Percentiles rank a stretch among this genome's conserved stretches.
These are phyloP conservation scores for Stenopsyche tienmushanensis DNA, from an alignment of 1,140 invertebrate genomes.

Conservation along the genomic window DNA sequence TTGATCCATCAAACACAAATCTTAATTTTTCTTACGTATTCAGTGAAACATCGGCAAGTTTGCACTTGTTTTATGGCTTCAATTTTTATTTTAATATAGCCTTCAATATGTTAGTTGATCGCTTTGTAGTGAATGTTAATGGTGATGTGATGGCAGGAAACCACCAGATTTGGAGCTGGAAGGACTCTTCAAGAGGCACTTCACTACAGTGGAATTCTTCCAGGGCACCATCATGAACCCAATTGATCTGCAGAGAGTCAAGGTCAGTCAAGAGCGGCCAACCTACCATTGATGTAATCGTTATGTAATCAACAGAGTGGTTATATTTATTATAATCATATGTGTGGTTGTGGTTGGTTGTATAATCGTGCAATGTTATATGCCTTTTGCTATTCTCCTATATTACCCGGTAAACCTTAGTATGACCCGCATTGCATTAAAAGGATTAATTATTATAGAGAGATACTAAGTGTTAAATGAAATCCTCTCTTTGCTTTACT, in stretches of 20 bases:
- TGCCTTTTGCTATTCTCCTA: constrained; percentile 31
- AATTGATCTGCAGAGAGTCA: constrained; percentile 97
- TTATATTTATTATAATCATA: constrained; percentile 38
- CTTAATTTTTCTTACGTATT: constrained; percentile 4
- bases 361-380: constrained; percentile 34
- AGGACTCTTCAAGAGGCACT: constrained; percentile 98
- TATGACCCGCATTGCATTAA: constrained; percentile 30
- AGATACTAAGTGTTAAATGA: too few species aligned
- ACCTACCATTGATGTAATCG: constrained; percentile 20
- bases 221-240: constrained; percentile 99
- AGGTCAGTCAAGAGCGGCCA: constrained; percentile 71
- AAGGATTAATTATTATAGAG: constrained; percentile 4
- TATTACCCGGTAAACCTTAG: constrained; percentile 28
- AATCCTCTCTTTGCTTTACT: too few species aligned
- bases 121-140: constrained; percentile 53
- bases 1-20: constrained; percentile 24
- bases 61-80: constrained; percentile 2
- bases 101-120: constrained; percentile 44
- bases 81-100: constrained; percentile 21
- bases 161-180: constrained; percentile 96
- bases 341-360: constrained; percentile 43
- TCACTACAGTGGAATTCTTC: constrained; percentile 99
- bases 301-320: constrained; percentile 23
- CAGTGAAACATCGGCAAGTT: not conserved
- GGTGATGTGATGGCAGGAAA: constrained; percentile 71